Evolutionary conservation across 2,888 invertebrate genomes (phyloP).

Genomic region (Lasioglossum figueresi): DNA sequence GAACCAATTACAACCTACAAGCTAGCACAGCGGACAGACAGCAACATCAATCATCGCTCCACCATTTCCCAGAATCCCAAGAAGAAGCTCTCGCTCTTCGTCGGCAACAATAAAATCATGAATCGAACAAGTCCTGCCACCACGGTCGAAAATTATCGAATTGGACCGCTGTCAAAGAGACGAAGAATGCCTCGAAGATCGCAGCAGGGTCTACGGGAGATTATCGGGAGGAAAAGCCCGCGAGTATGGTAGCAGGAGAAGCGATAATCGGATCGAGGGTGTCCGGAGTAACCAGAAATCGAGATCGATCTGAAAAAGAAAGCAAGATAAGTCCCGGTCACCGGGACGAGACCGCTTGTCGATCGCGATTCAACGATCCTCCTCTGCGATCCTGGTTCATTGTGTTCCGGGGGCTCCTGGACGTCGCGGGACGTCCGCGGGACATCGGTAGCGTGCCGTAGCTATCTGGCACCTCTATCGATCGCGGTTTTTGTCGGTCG

Average conservation of each 20-base stretch:
- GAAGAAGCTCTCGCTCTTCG: neutral
- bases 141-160: neutral
- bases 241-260: slow-evolving; percentile 15
- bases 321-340: slow-evolving; percentile 66
- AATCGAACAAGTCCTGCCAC: neutral
- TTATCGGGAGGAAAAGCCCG: slow-evolving; percentile 7
- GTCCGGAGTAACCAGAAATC: slow-evolving; percentile 21
- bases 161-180: neutral
- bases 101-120: neutral
- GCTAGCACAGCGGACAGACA: neutral
- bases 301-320: slow-evolving; percentile 68
- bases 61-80: neutral
- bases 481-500: slow-evolving; percentile 69
- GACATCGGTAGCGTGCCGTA: slow-evolving; percentile 56
- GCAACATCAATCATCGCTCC: neutral
- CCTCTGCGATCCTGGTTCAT: slow-evolving; percentile 39
- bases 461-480: slow-evolving; percentile 68
- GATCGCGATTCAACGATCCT: slow-evolving; percentile 14
- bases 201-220: neutral
- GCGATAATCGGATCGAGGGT: slow-evolving; percentile 31
- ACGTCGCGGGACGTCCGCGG: slow-evolving; percentile 42
- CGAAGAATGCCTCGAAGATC: neutral
- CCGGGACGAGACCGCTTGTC: neutral
- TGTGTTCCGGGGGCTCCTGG: slow-evolving; percentile 43
- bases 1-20: neutral